A percentile compares a stretch with the other conserved stretches of the same genome.
Conservation (phyloP, 2,888 invertebrate species). For the Polylopha cassiicola region DNA sequence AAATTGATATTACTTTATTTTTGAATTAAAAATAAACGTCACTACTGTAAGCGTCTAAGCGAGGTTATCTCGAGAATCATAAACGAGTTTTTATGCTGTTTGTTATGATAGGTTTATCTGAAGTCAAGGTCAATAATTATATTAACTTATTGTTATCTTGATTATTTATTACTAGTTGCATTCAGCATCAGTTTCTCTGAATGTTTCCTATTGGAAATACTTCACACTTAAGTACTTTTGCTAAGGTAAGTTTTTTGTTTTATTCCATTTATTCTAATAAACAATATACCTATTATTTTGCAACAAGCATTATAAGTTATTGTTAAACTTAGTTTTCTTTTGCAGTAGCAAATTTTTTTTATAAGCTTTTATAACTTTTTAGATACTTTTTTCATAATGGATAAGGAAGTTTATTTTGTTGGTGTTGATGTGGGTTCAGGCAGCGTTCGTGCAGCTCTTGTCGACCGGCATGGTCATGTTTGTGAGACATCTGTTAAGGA, state of each 20-base stretch:
- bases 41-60: slow-evolving; percentile 11
- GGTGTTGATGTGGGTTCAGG: slow-evolving; percentile 97
- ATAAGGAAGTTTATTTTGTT: slow-evolving; percentile 77
- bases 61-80: slow-evolving; percentile 26
- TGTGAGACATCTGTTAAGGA: slow-evolving; percentile 78
- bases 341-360: too few species aligned
- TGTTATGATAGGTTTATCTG: too few species aligned
- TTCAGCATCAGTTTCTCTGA: too few species aligned
- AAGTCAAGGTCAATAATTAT: slow-evolving; percentile 3
- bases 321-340: not conserved
- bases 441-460: slow-evolving; percentile 91
- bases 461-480: slow-evolving; percentile 82
- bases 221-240: too few species aligned
- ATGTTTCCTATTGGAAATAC: too few species aligned
- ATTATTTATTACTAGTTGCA: slow-evolving; percentile 1
- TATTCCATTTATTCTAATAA: too few species aligned
- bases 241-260: too few species aligned
- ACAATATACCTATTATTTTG: not conserved
- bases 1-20: slow-evolving; percentile 2
- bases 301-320: not conserved
- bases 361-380: slow-evolving; percentile 23
- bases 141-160: slow-evolving; percentile 8
- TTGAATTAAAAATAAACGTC: slow-evolving; percentile 12
- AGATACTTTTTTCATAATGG: slow-evolving; percentile 29
- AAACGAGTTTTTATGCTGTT: slow-evolving; percentile 12